phyloP scores from a whole-genome alignment of 2,797 vertebrate species.

The Cottoperca gobio region DNA sequence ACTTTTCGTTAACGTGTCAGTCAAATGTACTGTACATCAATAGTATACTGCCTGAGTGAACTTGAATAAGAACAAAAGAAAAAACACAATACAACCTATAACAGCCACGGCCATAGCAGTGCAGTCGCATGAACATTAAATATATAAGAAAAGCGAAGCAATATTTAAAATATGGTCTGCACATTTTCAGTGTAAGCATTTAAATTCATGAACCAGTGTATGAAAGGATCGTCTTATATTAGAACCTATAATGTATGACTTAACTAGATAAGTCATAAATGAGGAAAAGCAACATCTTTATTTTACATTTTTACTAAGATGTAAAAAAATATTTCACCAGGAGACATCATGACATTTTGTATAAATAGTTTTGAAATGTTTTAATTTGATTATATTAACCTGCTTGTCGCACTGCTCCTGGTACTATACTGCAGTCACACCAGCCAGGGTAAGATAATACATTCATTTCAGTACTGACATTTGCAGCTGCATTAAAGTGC shows the following conservation, averaged over 20 bases:
- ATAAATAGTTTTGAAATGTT: conserved; percentile 18
- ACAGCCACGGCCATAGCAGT: conserved; percentile 22
- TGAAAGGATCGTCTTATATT: neutral
- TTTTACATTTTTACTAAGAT: conserved; percentile 5
- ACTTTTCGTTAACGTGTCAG: conserved; percentile 23
- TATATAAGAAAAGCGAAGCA: conserved; percentile 11
- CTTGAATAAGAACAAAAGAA: conserved; percentile 56
- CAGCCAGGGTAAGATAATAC: conserved; percentile 20
- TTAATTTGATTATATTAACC: conserved; percentile 21
- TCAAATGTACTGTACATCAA: conserved; percentile 39
- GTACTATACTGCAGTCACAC: neutral
- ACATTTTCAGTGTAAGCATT: conserved; percentile 15
- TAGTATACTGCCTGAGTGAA: conserved; percentile 56
- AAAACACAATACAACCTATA: conserved; percentile 19
- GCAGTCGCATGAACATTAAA: conserved; percentile 56
- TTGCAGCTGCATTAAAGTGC: conserved; percentile 72
- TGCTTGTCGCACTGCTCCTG: conserved; percentile 25
- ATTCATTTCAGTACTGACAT: conserved; percentile 44
- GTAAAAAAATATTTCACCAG: conserved; percentile 19
- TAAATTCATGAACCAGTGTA: neutral
- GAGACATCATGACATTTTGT: neutral
- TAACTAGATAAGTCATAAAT: neutral
- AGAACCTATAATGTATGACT: neutral
- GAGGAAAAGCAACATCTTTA: neutral
- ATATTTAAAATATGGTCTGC: conserved; percentile 14